Evolutionary conservation across 2,797 vertebrate species (phyloP), one percentile per base, ranked within the genome.

Genomic region (Morus bassanus): DNA sequence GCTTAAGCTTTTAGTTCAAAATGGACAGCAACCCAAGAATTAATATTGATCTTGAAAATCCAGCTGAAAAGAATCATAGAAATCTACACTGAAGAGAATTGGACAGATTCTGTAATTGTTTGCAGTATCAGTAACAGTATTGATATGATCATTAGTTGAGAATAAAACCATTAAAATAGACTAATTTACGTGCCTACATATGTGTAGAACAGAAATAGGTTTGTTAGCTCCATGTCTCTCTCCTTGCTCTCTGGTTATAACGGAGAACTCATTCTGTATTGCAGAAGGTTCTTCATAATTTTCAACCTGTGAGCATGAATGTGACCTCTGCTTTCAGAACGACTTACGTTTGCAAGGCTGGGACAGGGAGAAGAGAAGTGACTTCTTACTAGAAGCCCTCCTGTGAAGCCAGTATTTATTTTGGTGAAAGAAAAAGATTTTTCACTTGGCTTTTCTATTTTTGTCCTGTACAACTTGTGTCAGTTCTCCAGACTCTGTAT

Each of bases 291-390:
- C 39, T 25, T 51, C 18, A 9, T 2, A 1, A 4, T 61, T 84
- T 93, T 74, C 31, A 57, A 22, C 10, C 18, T 46, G 10, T n/a
- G 59, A 79, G 21, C 27, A 5, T 30, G 37, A 56, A 25, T 39
- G 30, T 25, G 33, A 45, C 23, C 46, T 65, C 30, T 74, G n/a
- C 48, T 78, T 89, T 59, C 53, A 63, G 67, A 91, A 30, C 0
- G 0, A 23, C 11, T 48, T 48, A 18, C 0, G 0, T 65, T 82
- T 63, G 7, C 53, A 51, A 70, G 31, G 11, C 21, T 65, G 35
- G 27, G 30, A 11, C 31, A 51, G 27, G 19, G 12, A 37, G 25
- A 75, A 73, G 6, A 3, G 5, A 68, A 69, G 31, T 27, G 9
- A 7, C 17, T 72, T 85, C 51, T 63, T 69, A 4, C 39, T 84